phyloP scores from a whole-genome alignment of 2,797 vertebrate genomes.

The Channa striata region DNA sequence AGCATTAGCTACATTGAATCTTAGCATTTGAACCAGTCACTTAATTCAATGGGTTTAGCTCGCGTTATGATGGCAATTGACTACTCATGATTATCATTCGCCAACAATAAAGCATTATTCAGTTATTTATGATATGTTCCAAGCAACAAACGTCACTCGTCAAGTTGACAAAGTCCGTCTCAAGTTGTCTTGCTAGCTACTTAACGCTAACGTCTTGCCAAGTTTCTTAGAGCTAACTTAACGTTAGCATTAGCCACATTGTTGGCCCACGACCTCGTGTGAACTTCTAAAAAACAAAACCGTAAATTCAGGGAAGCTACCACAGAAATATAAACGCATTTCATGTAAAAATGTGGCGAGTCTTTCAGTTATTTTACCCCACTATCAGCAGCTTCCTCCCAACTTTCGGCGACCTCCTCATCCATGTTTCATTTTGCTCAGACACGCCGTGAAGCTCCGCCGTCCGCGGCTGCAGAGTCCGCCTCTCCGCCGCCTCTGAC shows the following conservation, averaged over 20 bases:
- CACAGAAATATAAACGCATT: accelerated
- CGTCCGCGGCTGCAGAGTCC: slow-evolving; percentile 56
- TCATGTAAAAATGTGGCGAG: accelerated
- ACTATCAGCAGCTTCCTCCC: slow-evolving; percentile 94
- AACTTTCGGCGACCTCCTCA: slow-evolving; percentile 94
- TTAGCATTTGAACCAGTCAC: slow-evolving; percentile 27
- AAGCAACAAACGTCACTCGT: too few relatives aligned
- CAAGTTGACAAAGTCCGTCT: neutral
- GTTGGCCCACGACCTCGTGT: slow-evolving; percentile 55
- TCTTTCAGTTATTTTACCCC: slow-evolving; percentile 83
- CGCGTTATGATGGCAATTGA: too few relatives aligned
- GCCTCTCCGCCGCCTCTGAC: slow-evolving; percentile 53
- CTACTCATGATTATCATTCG: neutral
- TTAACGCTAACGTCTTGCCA: slow-evolving; percentile 43
- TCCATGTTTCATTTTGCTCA: slow-evolving; percentile 90
- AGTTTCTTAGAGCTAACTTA: slow-evolving; percentile 65
- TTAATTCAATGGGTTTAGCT: slow-evolving; percentile 6
- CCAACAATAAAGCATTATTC: accelerated
- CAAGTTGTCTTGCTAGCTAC: slow-evolving; percentile 5
- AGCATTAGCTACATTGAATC: slow-evolving; percentile 49
- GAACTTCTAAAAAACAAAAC: slow-evolving; percentile 9
- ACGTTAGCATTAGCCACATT: slow-evolving; percentile 74
- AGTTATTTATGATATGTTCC: accelerated
- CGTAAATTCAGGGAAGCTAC: accelerated
- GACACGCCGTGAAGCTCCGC: slow-evolving; percentile 60